Evolutionary conservation across 1,140 invertebrate species (phyloP), one percentile per base, ranked within the genome.

Genomic region (Tetranychus urticae): DNA sequence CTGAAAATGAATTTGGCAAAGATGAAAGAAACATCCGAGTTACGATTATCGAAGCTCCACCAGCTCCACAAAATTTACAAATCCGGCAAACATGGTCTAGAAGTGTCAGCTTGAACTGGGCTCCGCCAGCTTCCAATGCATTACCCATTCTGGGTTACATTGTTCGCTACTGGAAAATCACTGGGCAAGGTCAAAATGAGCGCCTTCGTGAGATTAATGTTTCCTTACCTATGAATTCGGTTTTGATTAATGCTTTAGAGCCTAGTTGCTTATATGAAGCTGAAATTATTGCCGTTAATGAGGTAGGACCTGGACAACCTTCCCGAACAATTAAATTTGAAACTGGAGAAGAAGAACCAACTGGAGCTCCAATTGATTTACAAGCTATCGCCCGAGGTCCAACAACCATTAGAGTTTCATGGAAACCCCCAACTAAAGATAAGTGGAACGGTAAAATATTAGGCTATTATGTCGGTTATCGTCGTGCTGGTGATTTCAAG

Each of bases 381-480:
- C 81, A 83, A 67, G 86, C 92, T 2, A 87, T 91, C 67, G 82
- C 88, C 46, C 78, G 84, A n/a, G 88, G 92, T 67, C 88, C 93
- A 68, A 85, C 89, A 64, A 88, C 86, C 0, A 76, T 97, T 60
- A 81, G 85, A 68, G 86, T 96, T 1, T 86, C 83, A 62, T 97
- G 91, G 91, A 92, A 92, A 68, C 85, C 87, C 65, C 88, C 89
- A 61, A 76, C 81, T 66, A 80, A 82, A 55, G 83, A 88, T 64
- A 82, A 87, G 67, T 92, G 87, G 87, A 92, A 93, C 68, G 88
- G 88, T 35, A 86, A 90, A 74, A 86, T 93, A 66, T 78, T 84
- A 65, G 86, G 86, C 63, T 89, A 88, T 70, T 72, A 72, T 59
- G 63, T 90, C 64, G 88, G 88, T 37, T 89, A 89, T 71, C 85